phyloP scores from a whole-genome alignment of 1,140 invertebrate species.

The Steinernema feltiae region DNA sequence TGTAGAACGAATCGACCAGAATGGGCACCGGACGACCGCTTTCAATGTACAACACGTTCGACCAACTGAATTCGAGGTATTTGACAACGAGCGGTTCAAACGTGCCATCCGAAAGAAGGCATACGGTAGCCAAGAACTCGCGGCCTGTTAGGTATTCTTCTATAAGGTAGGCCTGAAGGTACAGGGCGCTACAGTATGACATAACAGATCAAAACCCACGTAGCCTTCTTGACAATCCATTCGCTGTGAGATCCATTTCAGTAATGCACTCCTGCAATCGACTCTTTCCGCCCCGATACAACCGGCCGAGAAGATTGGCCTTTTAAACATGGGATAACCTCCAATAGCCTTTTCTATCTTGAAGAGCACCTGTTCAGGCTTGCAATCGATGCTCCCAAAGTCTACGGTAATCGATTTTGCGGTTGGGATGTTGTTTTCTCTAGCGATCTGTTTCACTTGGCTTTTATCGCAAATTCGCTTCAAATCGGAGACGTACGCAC shows the following conservation, averaged over 20 bases:
- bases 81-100: slow-evolving; percentile 3
- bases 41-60: background rate
- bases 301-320: background rate
- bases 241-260: background rate
- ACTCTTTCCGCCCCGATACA: background rate
- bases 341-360: background rate
- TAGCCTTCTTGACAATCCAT: background rate
- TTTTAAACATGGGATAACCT: background rate
- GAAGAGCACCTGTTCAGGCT: background rate
- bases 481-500: background rate
- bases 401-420: background rate
- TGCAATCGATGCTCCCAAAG: background rate
- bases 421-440: background rate
- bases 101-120: background rate
- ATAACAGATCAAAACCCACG: background rate
- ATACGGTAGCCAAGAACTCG: background rate
- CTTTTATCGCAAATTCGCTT: background rate
- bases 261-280: background rate
- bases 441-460: background rate
- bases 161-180: background rate
- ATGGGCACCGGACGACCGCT: background rate
- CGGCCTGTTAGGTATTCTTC: background rate
- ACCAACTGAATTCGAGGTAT: background rate
- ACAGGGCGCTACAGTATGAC: background rate
- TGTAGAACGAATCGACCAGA: background rate